Evolutionary conservation across 2,797 vertebrate species (phyloP), one percentile per base, ranked within the genome.

Genomic region (Neoniphon sammara): DNA sequence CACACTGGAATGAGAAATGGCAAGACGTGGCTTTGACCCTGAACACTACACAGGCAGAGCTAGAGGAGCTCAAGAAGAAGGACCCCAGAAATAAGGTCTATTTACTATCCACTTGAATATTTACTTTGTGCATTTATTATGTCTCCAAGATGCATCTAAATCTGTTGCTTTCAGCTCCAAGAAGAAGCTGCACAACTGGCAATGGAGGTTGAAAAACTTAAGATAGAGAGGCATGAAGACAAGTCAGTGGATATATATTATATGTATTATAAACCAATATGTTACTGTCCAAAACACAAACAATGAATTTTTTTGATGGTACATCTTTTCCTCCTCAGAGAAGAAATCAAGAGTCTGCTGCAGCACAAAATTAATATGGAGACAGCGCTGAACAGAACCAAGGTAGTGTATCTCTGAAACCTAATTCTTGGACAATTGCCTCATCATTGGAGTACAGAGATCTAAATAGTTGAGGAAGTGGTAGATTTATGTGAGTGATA

Each of bases 1-100:
- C 83, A 57, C 90, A 94, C 63, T 94, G 93, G 95, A 93, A 86
- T 30, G 89, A 91, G 30, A 83, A 87, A 80, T 95, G 94, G 92
- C 84, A 93, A 76, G 91, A 92, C 47, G 86, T 58, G 47, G 90
- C 88, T 14, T 73, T 91, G 78, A 78, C 62, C 9, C 80, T 94
- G 62, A 90, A 91, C 75, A 81, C 74, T 55, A 87, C 86, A 50
- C 91, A 94, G 59, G 82, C 89, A 12, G 85, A 95, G 69, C 72
- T 93, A 1, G 87, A 94, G 47, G 66, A 87, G 4, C 73, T 88
- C 18, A 83, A 64, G 53, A 84, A 70, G 57, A 86, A 79, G 47
- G 71, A 61, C 15, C 68, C 79, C 3, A 70, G 42, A 55, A 72
- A 89, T 54, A 80, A 86, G 75, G 92, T 94, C 57, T 0, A 0